Conservation (phyloP, 1,140 invertebrate species). For the Yoshiicerus persimilis region DNA sequence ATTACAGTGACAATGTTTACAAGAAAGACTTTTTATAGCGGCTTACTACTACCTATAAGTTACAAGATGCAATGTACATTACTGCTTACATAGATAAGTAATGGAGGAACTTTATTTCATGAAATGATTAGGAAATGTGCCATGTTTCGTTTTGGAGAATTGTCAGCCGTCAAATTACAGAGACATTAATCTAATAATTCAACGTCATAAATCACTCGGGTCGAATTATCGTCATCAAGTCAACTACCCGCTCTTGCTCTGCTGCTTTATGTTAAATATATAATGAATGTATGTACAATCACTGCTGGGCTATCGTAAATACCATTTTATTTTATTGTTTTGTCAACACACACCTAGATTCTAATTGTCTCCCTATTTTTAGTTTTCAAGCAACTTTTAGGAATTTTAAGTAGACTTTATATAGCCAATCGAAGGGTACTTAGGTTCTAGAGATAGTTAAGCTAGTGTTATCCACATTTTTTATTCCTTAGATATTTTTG, state of each 20-base stretch:
- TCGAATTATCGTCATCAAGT: not conserved
- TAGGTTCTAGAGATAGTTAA: not conserved
- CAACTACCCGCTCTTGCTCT: not conserved
- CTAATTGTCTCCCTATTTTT: not conserved
- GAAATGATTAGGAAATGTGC: slow-evolving; percentile 3
- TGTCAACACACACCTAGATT: not conserved
- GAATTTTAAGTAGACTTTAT: not conserved
- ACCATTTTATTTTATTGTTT: not conserved
- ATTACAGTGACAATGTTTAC: not conserved
- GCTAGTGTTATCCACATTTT: not conserved
- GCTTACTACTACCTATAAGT: not conserved
- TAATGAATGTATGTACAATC: not conserved
- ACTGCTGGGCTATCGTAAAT: not conserved
- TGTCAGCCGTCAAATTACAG: not conserved
- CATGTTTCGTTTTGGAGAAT: not conserved
- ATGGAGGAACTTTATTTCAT: not conserved
- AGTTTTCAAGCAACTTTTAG: not conserved
- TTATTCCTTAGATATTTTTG: not conserved
- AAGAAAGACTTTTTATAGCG: not conserved
- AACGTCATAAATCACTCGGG: not conserved
- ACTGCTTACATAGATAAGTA: not conserved
- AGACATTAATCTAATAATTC: not conserved
- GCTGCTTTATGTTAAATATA: not conserved
- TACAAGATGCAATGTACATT: not conserved
- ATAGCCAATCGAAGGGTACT: not conserved